phyloP scores from a whole-genome alignment of 2,797 vertebrate species.

The Spizella passerina region DNA sequence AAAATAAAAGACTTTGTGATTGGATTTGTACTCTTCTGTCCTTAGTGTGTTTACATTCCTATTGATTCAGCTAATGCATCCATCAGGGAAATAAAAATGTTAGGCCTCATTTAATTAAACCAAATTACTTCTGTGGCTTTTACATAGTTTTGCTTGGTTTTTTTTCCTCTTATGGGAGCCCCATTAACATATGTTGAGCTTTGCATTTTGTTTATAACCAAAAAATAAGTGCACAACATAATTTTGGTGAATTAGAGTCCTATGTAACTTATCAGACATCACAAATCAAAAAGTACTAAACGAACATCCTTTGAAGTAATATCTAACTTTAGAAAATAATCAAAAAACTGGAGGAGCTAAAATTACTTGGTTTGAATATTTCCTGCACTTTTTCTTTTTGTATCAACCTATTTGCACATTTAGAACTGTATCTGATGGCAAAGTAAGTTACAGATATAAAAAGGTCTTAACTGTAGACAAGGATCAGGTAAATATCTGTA shows the following conservation, averaged over 20 bases:
- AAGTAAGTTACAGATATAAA: not conserved
- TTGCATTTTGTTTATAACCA: not conserved
- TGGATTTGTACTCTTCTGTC: slow-evolving; percentile 34
- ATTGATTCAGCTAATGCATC: slow-evolving; percentile 59
- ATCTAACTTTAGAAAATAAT: not conserved
- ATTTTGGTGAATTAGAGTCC: not conserved
- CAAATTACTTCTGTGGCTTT: slow-evolving; percentile 56
- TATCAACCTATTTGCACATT: not conserved
- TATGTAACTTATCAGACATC: not conserved
- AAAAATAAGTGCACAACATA: not conserved
- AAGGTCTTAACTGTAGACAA: not conserved
- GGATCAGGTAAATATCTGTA: not conserved
- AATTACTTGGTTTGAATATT: not conserved
- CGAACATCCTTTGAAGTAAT: not conserved
- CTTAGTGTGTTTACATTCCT: not conserved
- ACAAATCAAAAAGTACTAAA: not conserved
- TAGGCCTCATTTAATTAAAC: slow-evolving; percentile 57
- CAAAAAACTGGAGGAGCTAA: not conserved
- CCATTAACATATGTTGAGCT: not conserved
- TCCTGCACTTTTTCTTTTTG: not conserved
- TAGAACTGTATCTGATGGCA: not conserved
- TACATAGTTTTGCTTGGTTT: slow-evolving; percentile 2
- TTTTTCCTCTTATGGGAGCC: not conserved
- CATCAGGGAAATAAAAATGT: slow-evolving; percentile 64
- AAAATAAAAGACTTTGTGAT: slow-evolving; percentile 21